Evolutionary conservation across 2,888 invertebrate species (phyloP), one percentile per base, ranked within the genome.

Genomic region (Patella depressa): DNA sequence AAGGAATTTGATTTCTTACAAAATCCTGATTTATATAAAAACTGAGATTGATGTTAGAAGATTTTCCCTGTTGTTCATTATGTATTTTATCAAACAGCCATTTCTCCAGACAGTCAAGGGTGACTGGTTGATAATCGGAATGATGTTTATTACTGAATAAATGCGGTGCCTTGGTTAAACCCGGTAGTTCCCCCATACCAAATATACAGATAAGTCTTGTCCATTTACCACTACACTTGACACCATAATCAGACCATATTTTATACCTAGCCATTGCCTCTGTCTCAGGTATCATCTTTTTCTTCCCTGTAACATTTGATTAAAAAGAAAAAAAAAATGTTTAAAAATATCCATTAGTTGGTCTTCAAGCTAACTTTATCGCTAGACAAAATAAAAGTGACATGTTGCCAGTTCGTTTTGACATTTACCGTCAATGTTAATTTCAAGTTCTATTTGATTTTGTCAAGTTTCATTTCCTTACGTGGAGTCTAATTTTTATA

Each of bases 61-160:
- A 15, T 59, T 59, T 59, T 59, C 53, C 72, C 4, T 72, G 11
- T 9, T 45, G n/a, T 53, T 72, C 72, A 12, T 34, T 53, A 14
- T 53, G n/a, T n/a, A 72, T 72, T 72, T 72, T 72, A 15, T n/a
- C 9, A 19, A 29, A 45, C 3, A 45, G 53, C 76, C 76, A 76
- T 29, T 29, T 19, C 45, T 76, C 72, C 7, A 76, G 29, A 71
- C 76, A 76, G 72, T 57, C 71, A 55, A 53, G 71, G 12, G 71
- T 57, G 24, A 71, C n/a, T 5, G 29, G 65, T 19, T 53, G 59
- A 29, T 53, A 75, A 29, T 19, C 15, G 15, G 19, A 34, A 17
- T 12, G n/a, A n/a, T 70, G 70, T n/a, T 75, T 75, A 54, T 75
- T 75, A 19, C 70, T 71, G 45, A 76, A 72, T 19, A 76, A n/a